Evolutionary conservation across 2,888 invertebrate species (phyloP), one percentile per base, ranked within the genome.

Genomic region (Ormia ochracea): DNA sequence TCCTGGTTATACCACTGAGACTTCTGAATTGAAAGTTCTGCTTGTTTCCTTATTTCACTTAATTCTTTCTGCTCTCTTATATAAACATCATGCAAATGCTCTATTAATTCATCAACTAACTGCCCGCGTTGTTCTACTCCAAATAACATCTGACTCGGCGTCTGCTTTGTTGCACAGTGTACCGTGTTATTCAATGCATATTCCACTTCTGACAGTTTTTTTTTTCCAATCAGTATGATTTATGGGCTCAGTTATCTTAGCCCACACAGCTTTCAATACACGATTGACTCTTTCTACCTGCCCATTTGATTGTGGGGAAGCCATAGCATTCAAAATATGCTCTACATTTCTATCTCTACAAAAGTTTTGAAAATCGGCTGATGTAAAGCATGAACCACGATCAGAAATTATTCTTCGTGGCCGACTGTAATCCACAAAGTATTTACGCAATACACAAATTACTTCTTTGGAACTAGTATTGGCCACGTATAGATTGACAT

Each of bases 351-450:
- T 52, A 3, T 48, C 38, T 4, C 38, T 5, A 23, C 66, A 4
- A 45, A 54, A 76, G 0, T 56, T 38, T 4, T n/a, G 17, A 41
- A 80, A 80, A 3, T 75, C 61, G 7, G 1, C 23, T 0, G 81
- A 77, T 0, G 69, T 81, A 17, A 77, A 81, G 17, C 58, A 68
- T 5, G 48, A 52, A 7, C 75, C 72, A 2, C 72, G 26, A 23
- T 76, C 76, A 7, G 54, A 66, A 21, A 74, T 70, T 19, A 65
- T 74, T 10, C 66, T 41, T 0, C 63, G 65, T 1, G 59, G 70
- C n/a, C 69, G 63, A 19, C 78, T 78, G 10, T 74, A 74, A 36
- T 61, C 68, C 21, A 52, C 68, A 56, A 74, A 78, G 23, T 69
- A 81, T 19, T 61, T 70, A 3, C 2, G 33, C n/a, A 69, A 41